Evolutionary conservation across 2,888 invertebrate genomes (phyloP).

Genomic region (Eupithecia exiguata): DNA sequence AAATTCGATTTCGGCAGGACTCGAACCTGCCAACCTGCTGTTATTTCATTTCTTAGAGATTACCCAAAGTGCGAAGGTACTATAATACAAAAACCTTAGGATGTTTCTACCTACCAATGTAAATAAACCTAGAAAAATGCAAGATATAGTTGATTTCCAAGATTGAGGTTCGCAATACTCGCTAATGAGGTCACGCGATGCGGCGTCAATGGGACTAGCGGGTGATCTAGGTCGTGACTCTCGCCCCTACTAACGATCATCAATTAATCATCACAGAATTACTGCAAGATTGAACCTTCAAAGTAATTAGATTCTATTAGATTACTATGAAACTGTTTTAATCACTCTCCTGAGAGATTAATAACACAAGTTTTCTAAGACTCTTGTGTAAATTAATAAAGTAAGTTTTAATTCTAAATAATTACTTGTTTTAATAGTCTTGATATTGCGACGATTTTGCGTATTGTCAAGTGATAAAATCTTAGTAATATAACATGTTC

Average conservation of each 20-base stretch:
- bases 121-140: neutral
- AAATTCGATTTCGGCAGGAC: no score
- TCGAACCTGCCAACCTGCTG: no score
- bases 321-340: conserved; percentile 9
- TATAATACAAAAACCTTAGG: no score
- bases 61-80: no score
- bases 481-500: neutral
- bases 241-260: conserved; percentile 21
- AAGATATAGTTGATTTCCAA: conserved; percentile 15
- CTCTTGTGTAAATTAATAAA: conserved; percentile 21
- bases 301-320: conserved; percentile 5
- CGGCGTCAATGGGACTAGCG: conserved; percentile 30
- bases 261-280: conserved; percentile 17
- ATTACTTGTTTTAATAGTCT: neutral
- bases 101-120: neutral
- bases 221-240: conserved; percentile 36
- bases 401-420: neutral
- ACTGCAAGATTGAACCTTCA: conserved; percentile 3
- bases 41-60: no score
- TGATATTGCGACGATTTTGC: neutral
- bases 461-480: neutral
- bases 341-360: neutral
- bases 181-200: conserved; percentile 34
- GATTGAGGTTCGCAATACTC: conserved; percentile 23
- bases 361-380: neutral